Evolutionary conservation across 2,888 invertebrate species (phyloP).

Genomic region (Tetheella fluctuosa): DNA sequence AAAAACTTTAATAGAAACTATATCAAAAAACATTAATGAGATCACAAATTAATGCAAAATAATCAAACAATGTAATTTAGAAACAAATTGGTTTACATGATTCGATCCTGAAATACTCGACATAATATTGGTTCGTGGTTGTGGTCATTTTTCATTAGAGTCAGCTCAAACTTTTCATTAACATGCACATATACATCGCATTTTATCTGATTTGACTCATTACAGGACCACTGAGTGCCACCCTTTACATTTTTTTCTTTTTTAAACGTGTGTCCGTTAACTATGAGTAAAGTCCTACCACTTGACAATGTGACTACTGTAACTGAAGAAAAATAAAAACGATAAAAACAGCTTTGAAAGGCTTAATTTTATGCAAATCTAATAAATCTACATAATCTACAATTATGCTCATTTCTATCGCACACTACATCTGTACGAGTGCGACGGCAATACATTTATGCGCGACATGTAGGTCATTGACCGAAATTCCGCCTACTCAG

Average conservation of each 20-base stretch:
- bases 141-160: conserved; percentile 57
- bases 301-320: conserved; percentile 65
- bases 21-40: conserved; percentile 3
- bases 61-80: conserved; percentile 7
- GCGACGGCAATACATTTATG: too few relatives aligned
- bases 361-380: conserved; percentile 6
- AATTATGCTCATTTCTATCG: too few relatives aligned
- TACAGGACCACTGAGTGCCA: conserved; percentile 64
- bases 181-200: conserved; percentile 65
- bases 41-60: neutral
- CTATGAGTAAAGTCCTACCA: conserved; percentile 63
- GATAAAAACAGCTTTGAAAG: neutral
- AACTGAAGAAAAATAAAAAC: conserved; percentile 50
- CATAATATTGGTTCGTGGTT: conserved; percentile 68
- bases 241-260: conserved; percentile 52
- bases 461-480: too few relatives aligned
- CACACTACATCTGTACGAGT: too few relatives aligned
- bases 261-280: conserved; percentile 70
- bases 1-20: neutral
- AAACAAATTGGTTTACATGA: conserved; percentile 44
- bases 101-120: conserved; percentile 61
- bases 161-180: conserved; percentile 64
- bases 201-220: conserved; percentile 56
- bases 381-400: neutral
- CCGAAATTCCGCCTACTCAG: too few relatives aligned